Percentiles rank a stretch among this genome's conserved stretches.
phyloP scores from a whole-genome alignment of 2,888 invertebrate genomes.

The Thymelicus acteon region DNA sequence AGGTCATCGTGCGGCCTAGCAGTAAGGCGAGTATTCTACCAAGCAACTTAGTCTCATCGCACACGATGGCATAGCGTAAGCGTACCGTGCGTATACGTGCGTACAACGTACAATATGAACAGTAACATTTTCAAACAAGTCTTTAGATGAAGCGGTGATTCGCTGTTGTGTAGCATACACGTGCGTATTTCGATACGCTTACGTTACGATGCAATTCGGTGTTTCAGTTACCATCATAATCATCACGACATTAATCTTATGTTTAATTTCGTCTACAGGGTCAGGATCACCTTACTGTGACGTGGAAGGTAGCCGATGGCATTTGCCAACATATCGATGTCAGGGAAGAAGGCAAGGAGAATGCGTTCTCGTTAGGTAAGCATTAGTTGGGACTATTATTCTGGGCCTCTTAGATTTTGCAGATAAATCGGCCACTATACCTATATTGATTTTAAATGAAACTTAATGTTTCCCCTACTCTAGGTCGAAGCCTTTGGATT shows the following conservation, averaged over 20 bases:
- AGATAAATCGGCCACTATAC: too few relatives aligned
- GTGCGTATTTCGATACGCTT: too few relatives aligned
- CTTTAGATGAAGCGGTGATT: too few relatives aligned
- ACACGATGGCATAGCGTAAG: too few relatives aligned
- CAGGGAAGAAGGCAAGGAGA: conserved; percentile 97
- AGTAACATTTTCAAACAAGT: too few relatives aligned
- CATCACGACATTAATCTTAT: not conserved
- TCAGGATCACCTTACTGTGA: conserved; percentile 97
- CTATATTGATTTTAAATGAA: not conserved
- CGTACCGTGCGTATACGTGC: too few relatives aligned
- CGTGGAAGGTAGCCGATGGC: conserved; percentile 98
- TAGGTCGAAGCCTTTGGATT: conserved; percentile 90
- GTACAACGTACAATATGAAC: too few relatives aligned
- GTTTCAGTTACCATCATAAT: too few relatives aligned
- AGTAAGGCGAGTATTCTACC: conserved; percentile 88
- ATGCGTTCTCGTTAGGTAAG: conserved; percentile 96
- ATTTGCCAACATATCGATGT: conserved; percentile 99
- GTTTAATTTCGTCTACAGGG: conserved; percentile 79
- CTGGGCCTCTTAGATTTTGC: too few relatives aligned
- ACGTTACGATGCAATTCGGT: too few relatives aligned
- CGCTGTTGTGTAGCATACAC: too few relatives aligned
- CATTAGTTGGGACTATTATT: not conserved
- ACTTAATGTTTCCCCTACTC: conserved; percentile 12
- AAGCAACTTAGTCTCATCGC: too few relatives aligned
- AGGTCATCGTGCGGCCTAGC: conserved; percentile 97